Evolutionary conservation across 2,113 vertebrate species (phyloP), one percentile per base, ranked within the genome.

Genomic region (Lutjanus erythropterus): DNA sequence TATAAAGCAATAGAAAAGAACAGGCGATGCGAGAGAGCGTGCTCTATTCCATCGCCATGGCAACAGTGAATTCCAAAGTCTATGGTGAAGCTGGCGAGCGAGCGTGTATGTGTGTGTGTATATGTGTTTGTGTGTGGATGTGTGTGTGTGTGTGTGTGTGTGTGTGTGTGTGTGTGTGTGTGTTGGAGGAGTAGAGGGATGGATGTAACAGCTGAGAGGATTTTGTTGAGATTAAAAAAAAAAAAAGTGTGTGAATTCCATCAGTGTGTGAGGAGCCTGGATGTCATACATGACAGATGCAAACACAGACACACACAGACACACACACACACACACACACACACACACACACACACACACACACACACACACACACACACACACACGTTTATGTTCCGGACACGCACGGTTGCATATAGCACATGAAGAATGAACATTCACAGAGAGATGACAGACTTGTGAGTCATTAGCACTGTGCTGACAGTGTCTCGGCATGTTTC

Each of bases 11-110:
- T 23, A 87, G 88, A 87, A 87, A 89, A 89, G 79, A 93, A 91
- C 81, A 90, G 80, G 87, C 84, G 39, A 86, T 77, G 87, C 23
- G 14, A 88, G 82, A 89, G 88, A 94, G 92, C 83, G 89, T 93
- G 92, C 85, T 88, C 91, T 86, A 60, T 84, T 80, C 86, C 84
- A 88, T 95, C 33, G 62, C 91, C 94, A 94, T 95, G 93, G 94
- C 93, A 95, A 95, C 94, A 94, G 91, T 85, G 92, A 89, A 93
- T 94, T 95, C 93, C 90, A 91, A 94, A 93, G 92, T 93, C 88
- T 91, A 88, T 74, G 89, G 88, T 80, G 89, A 83, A 94, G 75
- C 80, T 83, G 71, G 74, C 12, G 59, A 74, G 84, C 25, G 42
- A 39, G 49, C 66, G 79, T 66, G 79, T 41, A 21, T 65, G 37